Percentiles rank a stretch among this genome's conserved stretches.
Conservation (phyloP, 2,113 vertebrate genomes). For the Daubentonia madagascariensis region DNA sequence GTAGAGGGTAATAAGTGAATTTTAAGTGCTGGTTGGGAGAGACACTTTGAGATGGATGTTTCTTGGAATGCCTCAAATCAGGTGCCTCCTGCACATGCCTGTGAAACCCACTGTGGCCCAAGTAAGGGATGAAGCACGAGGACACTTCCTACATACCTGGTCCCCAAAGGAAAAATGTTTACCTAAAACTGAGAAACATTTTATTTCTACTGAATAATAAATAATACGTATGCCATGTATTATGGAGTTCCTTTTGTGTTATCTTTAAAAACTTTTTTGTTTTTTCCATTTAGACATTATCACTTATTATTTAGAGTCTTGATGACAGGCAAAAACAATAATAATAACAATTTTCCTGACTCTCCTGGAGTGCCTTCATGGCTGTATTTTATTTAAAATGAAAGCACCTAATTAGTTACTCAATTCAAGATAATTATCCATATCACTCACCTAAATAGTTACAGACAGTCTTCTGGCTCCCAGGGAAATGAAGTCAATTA, state of each 20-base stretch:
- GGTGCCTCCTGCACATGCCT: too few species aligned
- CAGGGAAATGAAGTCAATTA: constrained; percentile 2
- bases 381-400: constrained; percentile 56
- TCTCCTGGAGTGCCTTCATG: neutral
- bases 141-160: too few species aligned
- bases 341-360: neutral
- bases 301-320: neutral
- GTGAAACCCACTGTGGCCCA: accelerated
- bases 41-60: neutral
- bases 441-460: constrained; percentile 20
- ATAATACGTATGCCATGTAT: neutral
- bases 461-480: constrained; percentile 18
- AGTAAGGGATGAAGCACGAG: neutral
- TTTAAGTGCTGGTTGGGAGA: neutral
- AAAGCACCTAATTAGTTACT: constrained; percentile 44
- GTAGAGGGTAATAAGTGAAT: neutral
- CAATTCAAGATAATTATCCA: neutral
- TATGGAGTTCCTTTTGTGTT: neutral
- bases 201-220: neutral
- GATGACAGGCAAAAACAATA: neutral
- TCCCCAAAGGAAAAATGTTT: neutral
- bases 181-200: neutral
- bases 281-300: neutral
- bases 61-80: neutral
- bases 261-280: neutral